Evolutionary conservation across 2,888 invertebrate species (phyloP).

Genomic region (Lochmaea capreae): DNA sequence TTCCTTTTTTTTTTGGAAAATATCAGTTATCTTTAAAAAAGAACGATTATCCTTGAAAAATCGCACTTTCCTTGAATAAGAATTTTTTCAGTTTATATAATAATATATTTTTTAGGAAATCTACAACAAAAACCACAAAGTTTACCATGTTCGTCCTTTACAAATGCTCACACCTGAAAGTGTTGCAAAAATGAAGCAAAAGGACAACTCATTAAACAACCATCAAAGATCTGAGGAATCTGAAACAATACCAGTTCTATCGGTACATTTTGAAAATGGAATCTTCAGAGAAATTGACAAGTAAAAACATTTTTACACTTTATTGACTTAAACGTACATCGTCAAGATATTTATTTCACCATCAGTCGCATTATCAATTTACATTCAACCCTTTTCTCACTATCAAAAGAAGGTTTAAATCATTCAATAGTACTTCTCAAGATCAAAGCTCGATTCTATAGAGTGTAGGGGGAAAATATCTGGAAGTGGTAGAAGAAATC

Average conservation of each 20-base stretch:
- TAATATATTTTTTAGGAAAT: slow-evolving; percentile 63
- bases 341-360: neutral
- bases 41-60: too few relatives aligned
- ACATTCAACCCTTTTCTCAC: too few relatives aligned
- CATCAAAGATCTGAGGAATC: slow-evolving; percentile 37
- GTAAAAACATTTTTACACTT: slow-evolving; percentile 45
- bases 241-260: slow-evolving; percentile 51
- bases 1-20: too few relatives aligned
- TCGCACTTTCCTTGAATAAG: too few relatives aligned
- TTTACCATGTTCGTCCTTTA: slow-evolving; percentile 60
- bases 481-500: too few relatives aligned
- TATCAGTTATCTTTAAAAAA: too few relatives aligned
- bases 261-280: slow-evolving; percentile 63
- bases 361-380: too few relatives aligned
- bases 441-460: too few relatives aligned
- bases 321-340: neutral
- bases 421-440: too few relatives aligned
- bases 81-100: too few relatives aligned
- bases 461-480: too few relatives aligned
- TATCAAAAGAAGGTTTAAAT: too few relatives aligned
- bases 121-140: slow-evolving; percentile 62
- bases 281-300: slow-evolving; percentile 60
- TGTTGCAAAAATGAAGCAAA: slow-evolving; percentile 55
- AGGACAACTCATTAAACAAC: slow-evolving; percentile 54
- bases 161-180: slow-evolving; percentile 58